Conservation (phyloP, 2,797 vertebrate genomes). For the Eospalax fontanierii region DNA sequence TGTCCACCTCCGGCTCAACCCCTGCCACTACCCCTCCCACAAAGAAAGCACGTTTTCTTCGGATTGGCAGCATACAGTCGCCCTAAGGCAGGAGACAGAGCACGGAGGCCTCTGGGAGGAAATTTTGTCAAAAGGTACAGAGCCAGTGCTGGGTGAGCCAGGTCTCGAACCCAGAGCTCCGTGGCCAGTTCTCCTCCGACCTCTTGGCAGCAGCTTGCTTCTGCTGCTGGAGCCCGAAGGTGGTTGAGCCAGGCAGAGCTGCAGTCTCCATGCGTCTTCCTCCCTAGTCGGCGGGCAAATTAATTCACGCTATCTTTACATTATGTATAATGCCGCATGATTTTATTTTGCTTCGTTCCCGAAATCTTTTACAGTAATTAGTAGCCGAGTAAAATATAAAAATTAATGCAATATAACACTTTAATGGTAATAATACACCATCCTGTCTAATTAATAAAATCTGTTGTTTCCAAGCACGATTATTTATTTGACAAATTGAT, state of each 20-base stretch:
- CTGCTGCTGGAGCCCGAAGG: background rate
- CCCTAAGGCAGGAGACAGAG: background rate
- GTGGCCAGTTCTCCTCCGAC: background rate
- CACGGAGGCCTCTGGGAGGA: background rate
- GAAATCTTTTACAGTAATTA: conserved; percentile 87
- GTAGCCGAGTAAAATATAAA: conserved; percentile 86
- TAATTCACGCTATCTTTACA: conserved; percentile 86
- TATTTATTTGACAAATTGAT: conserved; percentile 88
- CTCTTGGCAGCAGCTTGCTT: background rate
- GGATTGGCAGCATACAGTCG: background rate
- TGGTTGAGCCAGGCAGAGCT: background rate
- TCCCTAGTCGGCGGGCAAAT: conserved; percentile 70
- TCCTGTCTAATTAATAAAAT: conserved; percentile 88
- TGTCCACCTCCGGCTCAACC: no score
- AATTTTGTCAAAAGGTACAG: background rate
- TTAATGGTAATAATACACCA: conserved; percentile 88
- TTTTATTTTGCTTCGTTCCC: conserved; percentile 87
- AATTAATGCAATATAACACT: conserved; percentile 88
- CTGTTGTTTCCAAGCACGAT: conserved; percentile 87
- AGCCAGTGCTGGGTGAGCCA: background rate
- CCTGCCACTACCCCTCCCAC: background rate
- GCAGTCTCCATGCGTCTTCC: background rate
- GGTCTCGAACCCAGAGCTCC: background rate
- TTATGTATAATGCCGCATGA: conserved; percentile 86
- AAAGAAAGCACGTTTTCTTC: background rate